phyloP scores from a whole-genome alignment of 2,888 invertebrate species.

The Lysandra coridon region DNA sequence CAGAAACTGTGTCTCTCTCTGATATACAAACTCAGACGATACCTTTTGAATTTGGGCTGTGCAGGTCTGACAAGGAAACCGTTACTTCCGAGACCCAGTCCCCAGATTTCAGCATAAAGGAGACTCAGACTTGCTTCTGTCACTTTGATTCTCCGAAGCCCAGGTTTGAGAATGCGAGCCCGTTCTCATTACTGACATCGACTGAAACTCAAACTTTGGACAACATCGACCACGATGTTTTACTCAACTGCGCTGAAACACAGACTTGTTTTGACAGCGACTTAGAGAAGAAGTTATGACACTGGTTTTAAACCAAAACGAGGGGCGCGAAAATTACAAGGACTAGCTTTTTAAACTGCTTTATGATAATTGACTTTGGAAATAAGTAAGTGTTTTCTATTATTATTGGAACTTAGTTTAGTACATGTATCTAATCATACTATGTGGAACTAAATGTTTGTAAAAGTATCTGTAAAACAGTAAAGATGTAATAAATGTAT shows the following conservation, averaged over 20 bases:
- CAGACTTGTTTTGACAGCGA: conserved; percentile 62
- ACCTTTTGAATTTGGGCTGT: conserved; percentile 62
- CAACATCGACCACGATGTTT: conserved; percentile 51
- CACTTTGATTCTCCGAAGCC: conserved; percentile 56
- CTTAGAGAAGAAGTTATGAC: conserved; percentile 39
- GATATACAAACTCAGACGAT: conserved; percentile 72
- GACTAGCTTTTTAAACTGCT: neutral
- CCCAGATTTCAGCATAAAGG: conserved; percentile 64
- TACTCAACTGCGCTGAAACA: conserved; percentile 60
- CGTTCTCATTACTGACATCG: conserved; percentile 53
- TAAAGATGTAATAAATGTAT: neutral
- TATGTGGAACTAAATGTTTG: too few species aligned
- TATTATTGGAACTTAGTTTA: neutral
- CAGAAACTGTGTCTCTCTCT: conserved; percentile 61
- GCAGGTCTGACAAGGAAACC: conserved; percentile 61
- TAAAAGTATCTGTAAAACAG: neutral
- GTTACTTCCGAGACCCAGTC: conserved; percentile 58
- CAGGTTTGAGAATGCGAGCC: conserved; percentile 56
- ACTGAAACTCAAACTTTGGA: conserved; percentile 66
- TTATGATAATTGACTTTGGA: neutral
- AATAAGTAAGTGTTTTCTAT: neutral
- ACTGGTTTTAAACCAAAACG: conserved; percentile 36
- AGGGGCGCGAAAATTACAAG: neutral
- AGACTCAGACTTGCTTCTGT: conserved; percentile 68
- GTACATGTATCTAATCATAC: neutral